phyloP scores from a whole-genome alignment of 1,140 invertebrate species.

The Anoplophora glabripennis region DNA sequence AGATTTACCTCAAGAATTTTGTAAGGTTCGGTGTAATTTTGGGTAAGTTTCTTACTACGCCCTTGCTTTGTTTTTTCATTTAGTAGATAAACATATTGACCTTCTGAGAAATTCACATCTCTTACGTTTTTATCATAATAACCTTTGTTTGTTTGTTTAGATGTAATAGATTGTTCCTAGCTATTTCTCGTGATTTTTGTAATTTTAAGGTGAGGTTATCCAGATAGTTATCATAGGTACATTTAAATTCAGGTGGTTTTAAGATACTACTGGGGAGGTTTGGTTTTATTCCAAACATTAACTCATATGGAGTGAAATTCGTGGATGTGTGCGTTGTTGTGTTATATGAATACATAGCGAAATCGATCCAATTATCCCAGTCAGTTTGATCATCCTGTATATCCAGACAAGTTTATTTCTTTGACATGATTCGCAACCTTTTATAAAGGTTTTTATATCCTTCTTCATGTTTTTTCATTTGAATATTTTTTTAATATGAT shows the following conservation, averaged over 20 bases:
- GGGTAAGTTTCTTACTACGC: too few relatives aligned
- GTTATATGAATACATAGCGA: slow-evolving; percentile 48
- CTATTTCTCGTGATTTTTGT: slow-evolving; percentile 37
- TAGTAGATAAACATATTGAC: too few relatives aligned
- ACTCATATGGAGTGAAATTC: slow-evolving; percentile 46
- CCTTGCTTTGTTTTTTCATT: too few relatives aligned
- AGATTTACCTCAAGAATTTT: too few relatives aligned
- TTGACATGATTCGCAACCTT: slow-evolving; percentile 38
- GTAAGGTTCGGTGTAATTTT: too few relatives aligned
- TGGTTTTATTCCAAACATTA: slow-evolving; percentile 46
- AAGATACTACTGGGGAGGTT: slow-evolving; percentile 28
- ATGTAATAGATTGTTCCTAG: slow-evolving; percentile 19
- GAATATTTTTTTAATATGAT: slow-evolving; percentile 42
- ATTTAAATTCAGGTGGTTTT: slow-evolving; percentile 26
- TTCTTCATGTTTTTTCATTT: slow-evolving; percentile 46
- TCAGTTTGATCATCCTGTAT: slow-evolving; percentile 33
- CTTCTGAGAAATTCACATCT: too few relatives aligned
- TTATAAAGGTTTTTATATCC: slow-evolving; percentile 42
- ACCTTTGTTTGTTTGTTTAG: too few relatives aligned
- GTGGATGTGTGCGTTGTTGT: slow-evolving; percentile 46
- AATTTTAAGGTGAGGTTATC: slow-evolving; percentile 40
- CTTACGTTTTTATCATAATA: too few relatives aligned
- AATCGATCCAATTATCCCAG: slow-evolving; percentile 41
- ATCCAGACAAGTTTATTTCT: slow-evolving; percentile 35
- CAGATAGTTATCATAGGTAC: slow-evolving; percentile 43